These are phyloP conservation scores for Pseudomugil tenellus DNA, from an alignment of 2,797 vertebrate genomes.

Conservation along the genomic window DNA sequence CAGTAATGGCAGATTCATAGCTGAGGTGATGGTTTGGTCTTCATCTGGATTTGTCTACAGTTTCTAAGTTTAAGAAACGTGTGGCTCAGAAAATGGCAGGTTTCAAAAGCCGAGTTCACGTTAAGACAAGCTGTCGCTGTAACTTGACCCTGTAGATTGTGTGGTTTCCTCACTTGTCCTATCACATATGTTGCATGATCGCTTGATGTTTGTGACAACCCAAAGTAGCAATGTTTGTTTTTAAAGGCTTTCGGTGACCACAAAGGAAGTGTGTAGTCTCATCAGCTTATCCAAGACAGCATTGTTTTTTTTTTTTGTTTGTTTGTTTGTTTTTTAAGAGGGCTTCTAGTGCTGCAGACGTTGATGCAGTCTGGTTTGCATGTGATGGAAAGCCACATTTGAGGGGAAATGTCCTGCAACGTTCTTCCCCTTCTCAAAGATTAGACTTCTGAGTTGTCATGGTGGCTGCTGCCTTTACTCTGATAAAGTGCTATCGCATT, in stretches of 20 bases:
- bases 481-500: conserved; percentile 68
- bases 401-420: conserved; percentile 41
- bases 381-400: conserved; percentile 47
- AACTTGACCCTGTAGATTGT: conserved; percentile 27
- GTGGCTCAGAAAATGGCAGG: background rate
- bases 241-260: conserved; percentile 49
- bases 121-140: conserved; percentile 14
- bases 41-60: conserved; percentile 11
- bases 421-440: conserved; percentile 57
- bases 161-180: conserved; percentile 58
- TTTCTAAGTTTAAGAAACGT: conserved; percentile 15
- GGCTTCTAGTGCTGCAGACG: conserved; percentile 38
- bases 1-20: conserved; percentile 29
- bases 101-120: conserved; percentile 15
- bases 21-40: conserved; percentile 27
- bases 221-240: conserved; percentile 19
- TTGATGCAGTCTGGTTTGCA: conserved; percentile 39
- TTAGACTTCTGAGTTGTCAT: conserved; percentile 68
- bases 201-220: conserved; percentile 43
- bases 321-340: conserved; percentile 30
- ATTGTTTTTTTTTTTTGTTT: conserved; percentile 9
- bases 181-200: conserved; percentile 23
- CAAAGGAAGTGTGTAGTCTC: conserved; percentile 61
- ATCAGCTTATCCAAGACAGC: conserved; percentile 37
- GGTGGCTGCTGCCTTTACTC: conserved; percentile 37